Percentiles rank a stretch among this genome's conserved stretches.
Evolutionary conservation across 2,113 vertebrate species (phyloP).

Genomic region (Grantiella picta): DNA sequence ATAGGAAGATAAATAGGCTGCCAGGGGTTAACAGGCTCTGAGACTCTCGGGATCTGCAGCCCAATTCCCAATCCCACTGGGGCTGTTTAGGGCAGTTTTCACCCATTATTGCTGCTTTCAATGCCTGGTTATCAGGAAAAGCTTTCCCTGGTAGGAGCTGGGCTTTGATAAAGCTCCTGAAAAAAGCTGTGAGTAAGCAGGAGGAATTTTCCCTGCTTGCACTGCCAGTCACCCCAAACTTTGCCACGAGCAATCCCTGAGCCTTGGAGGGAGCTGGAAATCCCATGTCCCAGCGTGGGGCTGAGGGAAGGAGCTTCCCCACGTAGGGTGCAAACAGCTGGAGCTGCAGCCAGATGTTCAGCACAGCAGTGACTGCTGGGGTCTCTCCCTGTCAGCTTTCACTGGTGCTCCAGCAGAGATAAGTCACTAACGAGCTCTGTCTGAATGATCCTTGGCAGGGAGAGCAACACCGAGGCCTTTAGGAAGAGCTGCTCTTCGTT

Average conservation of each 20-base stretch:
- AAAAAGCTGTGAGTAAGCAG: background rate
- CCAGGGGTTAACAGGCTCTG: background rate
- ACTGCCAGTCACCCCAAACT: background rate
- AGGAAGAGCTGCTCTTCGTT: background rate
- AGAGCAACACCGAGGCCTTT: background rate
- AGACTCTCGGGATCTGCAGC: background rate
- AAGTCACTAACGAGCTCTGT: background rate
- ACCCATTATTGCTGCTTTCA: background rate
- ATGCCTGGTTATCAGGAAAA: background rate
- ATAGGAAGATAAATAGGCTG: background rate
- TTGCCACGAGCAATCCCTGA: fast-evolving
- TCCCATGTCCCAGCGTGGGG: background rate
- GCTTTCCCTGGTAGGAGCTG: background rate
- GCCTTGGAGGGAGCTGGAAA: background rate
- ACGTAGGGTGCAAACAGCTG: background rate
- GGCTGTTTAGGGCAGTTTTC: background rate
- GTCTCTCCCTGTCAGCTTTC: background rate
- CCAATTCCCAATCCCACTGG: background rate
- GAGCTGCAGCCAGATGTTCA: conserved; percentile 5
- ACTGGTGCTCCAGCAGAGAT: background rate
- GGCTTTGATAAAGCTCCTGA: background rate
- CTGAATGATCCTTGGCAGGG: conserved; percentile 42
- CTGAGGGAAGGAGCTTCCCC: background rate
- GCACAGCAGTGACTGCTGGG: background rate
- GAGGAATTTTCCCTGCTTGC: background rate